Percentiles rank a stretch among this genome's conserved stretches.
These are phyloP conservation scores for Xylocampa areola DNA, from an alignment of 2,888 invertebrate genomes.

Conservation along the genomic window DNA sequence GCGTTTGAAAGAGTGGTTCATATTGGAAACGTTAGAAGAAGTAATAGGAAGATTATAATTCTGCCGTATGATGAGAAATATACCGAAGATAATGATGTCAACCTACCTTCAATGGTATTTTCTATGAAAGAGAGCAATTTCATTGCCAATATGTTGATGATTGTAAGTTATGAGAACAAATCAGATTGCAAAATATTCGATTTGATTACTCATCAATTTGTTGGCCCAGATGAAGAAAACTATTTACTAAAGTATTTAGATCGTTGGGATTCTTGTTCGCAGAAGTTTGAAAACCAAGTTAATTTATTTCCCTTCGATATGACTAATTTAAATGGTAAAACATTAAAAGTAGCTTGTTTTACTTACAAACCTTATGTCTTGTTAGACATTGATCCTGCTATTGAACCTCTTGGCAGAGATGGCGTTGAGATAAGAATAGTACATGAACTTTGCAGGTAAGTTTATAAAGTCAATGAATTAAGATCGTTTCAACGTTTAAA, in stretches of 20 bases:
- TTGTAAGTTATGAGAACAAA: constrained; percentile 55
- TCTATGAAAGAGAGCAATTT: constrained; percentile 72
- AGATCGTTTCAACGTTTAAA: not conserved
- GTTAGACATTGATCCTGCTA: constrained; percentile 74
- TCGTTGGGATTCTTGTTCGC: constrained; percentile 78
- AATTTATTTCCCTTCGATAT: constrained; percentile 87
- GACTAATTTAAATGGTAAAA: constrained; percentile 81
- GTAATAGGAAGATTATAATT: constrained; percentile 83
- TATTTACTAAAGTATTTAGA: constrained; percentile 74
- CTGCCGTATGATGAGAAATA: constrained; percentile 64
- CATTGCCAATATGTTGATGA: constrained; percentile 76
- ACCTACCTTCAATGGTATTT: constrained; percentile 66
- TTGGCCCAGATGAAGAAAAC: constrained; percentile 69
- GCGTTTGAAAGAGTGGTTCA: constrained; percentile 79
- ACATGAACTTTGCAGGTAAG: constrained; percentile 86
- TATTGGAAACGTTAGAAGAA: constrained; percentile 77
- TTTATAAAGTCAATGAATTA: not conserved
- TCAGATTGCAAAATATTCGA: constrained; percentile 68
- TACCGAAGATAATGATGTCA: constrained; percentile 44
- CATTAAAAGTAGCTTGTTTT: constrained; percentile 88
- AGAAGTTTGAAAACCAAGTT: constrained; percentile 68
- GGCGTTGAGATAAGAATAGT: constrained; percentile 88
- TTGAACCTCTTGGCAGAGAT: constrained; percentile 80
- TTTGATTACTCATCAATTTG: constrained; percentile 81
- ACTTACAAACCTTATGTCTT: constrained; percentile 91